Evolutionary conservation across 1,140 invertebrate species (phyloP), one percentile per base, ranked within the genome.

Genomic region (Drosophila lacertosa): DNA sequence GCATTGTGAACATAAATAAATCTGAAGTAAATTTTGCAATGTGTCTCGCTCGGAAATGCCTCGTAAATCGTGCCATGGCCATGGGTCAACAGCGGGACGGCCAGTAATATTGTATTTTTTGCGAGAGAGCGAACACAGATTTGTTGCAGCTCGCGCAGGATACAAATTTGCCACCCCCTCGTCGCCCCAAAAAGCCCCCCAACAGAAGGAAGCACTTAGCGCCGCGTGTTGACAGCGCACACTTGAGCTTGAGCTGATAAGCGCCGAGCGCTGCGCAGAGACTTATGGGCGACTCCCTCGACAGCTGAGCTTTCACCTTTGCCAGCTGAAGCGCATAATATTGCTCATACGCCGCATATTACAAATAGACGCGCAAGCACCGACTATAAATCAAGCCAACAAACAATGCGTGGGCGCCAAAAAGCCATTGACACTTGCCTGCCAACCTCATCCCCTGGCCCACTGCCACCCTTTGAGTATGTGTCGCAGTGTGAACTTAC

Each of bases 401-500:
- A 77, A 82, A 86, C 82, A 86, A 86, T 86, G 82, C 80, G 67
- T 86, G 76, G 76, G 66, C 72, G 45, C 62, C 79, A 55, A 72
- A 78, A 79, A 70, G 80, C 71, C 76, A 86, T 83, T 86, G 80
- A 84, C 80, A 86, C 78, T 81, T 59, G 57, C 37, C 40, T 40
- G 33, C 16, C 39, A 15, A 1, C 39, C 26, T 3, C 20, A 35
- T 15, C 44, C 29, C 16, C 5, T 16, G 22, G 10, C 22, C n/a
- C n/a, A n/a, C n/a, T 32, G 7, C 35, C 35, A 7, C 11, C 16
- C 26, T 3, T 7, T 15, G 26, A 51, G 1, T 51, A 53, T 53
- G 4, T 42, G 35, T 48, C 24, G 20, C 3, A 26, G 26, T 26
- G 22, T 0, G 26, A 79, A 93, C 93, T 94, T 92, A 95, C 94